Evolutionary conservation across 2,113 vertebrate genomes (phyloP), one percentile per base, ranked within the genome.

Genomic region (Smithornis capensis): DNA sequence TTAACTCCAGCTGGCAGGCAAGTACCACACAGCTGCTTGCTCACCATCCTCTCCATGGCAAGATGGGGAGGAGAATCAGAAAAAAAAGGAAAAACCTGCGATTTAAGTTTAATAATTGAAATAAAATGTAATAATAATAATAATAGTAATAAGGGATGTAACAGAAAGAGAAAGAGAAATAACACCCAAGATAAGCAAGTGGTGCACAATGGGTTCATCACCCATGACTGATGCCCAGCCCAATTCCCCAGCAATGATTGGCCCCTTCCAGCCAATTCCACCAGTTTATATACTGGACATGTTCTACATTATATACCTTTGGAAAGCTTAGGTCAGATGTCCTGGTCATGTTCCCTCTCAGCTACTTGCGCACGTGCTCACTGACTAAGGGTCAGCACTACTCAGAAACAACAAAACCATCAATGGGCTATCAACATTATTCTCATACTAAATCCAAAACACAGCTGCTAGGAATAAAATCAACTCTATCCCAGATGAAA

Each of bases 221-320:
- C 10, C 7, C 1, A 1, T 57, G 56, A 37, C 2, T 12, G 0
- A 24, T 21, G 31, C 4, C 12, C 35, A 42, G 40, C 18, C 13
- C 10, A 7, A 4, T 19, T 9, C 5, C 49, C 16, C 19, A 57
- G 37, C 13, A 57, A 18, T 24, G 13, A 15, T 0, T 10, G 6
- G 5, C 1, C 27, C 8, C 3, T 7, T 16, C 8, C 15, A 29
- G 23, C 3, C 23, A 57, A 8, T 3, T 13, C 14, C 18, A 5
- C 24, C 33, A 14, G 8, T 18, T 21, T 1, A 44, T 29, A 29
- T 17, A n/a, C 15, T 44, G 23, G 7, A 5, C 50, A n/a, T 52
- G 13, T 50, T 37, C 31, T 64, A 3, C 64, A 57, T 14, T 31
- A 25, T 45, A 65, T 45, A 50, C 14, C 14, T 65, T 35, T 25